Conservation (phyloP, 2,797 vertebrate genomes). For the Acanthornis magna region DNA sequence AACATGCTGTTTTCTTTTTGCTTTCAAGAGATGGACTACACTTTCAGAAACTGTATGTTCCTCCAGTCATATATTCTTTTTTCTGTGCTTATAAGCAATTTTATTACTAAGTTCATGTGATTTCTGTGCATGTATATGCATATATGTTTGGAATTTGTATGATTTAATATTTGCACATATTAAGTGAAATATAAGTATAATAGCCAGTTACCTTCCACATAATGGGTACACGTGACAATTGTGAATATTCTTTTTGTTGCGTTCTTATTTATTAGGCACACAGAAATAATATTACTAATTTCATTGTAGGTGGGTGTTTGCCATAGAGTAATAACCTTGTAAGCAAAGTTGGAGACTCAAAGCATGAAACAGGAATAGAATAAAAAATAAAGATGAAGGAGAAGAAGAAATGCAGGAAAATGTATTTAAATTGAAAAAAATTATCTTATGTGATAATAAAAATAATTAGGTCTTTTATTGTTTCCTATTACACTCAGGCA, state of each 20-base stretch:
- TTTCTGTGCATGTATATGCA: not conserved
- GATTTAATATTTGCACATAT: not conserved
- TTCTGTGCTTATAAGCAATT: not conserved
- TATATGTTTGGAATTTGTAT: not conserved
- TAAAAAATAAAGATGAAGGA: not conserved
- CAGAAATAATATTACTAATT: not conserved
- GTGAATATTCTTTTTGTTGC: not conserved
- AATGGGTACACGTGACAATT: not conserved
- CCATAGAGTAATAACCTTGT: not conserved
- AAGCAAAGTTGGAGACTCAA: not conserved
- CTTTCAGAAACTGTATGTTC: not conserved
- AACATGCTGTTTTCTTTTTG: not conserved
- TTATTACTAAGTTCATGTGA: not conserved
- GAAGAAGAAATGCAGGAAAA: not conserved
- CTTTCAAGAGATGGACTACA: not conserved
- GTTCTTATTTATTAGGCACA: not conserved
- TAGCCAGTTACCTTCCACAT: not conserved
- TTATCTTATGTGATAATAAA: fast-evolving
- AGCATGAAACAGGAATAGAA: not conserved
- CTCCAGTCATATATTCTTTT: not conserved
- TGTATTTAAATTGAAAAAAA: not conserved
- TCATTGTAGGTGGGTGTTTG: not conserved
- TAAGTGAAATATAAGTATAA: not conserved
- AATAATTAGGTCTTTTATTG: not conserved
- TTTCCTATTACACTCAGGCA: not conserved